Base-by-base conservation (phyloP, 2,888 invertebrate species). In the Hoplodrina ambigua region DNA sequence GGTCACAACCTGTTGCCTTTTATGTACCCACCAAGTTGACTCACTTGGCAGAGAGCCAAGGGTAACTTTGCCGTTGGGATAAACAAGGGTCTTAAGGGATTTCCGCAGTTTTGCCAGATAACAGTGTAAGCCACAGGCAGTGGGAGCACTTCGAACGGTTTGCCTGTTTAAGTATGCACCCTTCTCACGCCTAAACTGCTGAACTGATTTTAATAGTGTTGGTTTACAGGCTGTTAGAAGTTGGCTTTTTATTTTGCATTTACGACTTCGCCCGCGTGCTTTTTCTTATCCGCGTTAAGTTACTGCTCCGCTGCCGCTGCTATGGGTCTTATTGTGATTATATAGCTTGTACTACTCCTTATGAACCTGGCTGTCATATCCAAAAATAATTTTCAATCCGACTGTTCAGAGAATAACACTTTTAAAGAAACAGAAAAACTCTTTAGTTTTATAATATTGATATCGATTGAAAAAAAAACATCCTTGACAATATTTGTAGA, bases 1-100 rank as follows among this genome's bases (percentile, higher is more conserved):
- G 77, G 11, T 60, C 57, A 44, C 66, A 73, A 73, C 78, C 78
- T 80, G 78, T 78, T 81, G 78, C 70, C 64, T 54, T 25, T 69
- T 69, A 46, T 49, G 55, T 58, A 25, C 44, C 55, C 55, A 64
- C 13, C 53, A 80, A 75, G 46, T 66, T 50, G 20, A 37, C 56
- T 69, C 52, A 46, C 20, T 64, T 54, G 25, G 53, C 46, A 50
- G 20, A 58, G 60, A 59, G 25, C 54, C 60, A 56, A 57, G 66
- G 57, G 66, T 63, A 66, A 63, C 59, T 46, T 56, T 60, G 25
- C 65, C 61, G 63, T 30, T 25, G 54, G 19, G 33, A 55, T 64
- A 55, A 55, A 64, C 54, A 52, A 44, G 62, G 57, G 54, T 67
- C 76, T 59, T 60, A 60, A 37, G 57, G 66, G 77, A 80, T 80